Evolutionary conservation across 2,113 vertebrate genomes (phyloP), one percentile per base, ranked within the genome.

Genomic region (Gymnarchus niloticus): DNA sequence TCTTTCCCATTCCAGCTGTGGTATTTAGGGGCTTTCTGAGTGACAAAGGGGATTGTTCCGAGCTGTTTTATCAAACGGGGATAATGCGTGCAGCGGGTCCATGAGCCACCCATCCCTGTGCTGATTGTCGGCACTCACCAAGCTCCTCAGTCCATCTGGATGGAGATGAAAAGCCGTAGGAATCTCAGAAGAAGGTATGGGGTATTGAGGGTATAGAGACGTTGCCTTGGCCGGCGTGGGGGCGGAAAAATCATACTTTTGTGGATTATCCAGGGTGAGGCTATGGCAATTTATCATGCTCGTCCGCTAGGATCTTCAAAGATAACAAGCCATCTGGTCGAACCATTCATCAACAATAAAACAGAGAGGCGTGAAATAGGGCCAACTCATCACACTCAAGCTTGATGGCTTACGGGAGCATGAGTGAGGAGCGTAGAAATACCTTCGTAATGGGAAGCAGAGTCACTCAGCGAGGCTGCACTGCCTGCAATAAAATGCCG

Each of bases 271-370:
- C 93, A 92, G 91, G 92, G 91, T 92, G 91, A 92, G 95, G 95
- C 93, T 94, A 90, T 92, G 92, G 92, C 91, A 90, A 97, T 97
- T 97, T 92, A 96, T 96, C 96, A 97, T 95, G 94, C 96, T 95
- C 93, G 81, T 96, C 95, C 90, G 90, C 84, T 93, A 95, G 93
- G 94, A 91, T 95, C 95, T 97, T 98, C 96, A 98, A 97, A 97
- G 96, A 95, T 94, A 94, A 95, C 92, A 89, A 93, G 92, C 93
- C 96, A 97, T 97, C 97, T 98, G 97, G 94, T 96, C 92, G 91
- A 92, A 94, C 95, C 94, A 96, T 98, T 96, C 96, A 93, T 96
- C 96, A 96, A 92, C 93, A 94, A 93, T 96, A 96, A 96, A 97
- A 95, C 89, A 88, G 94, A 95, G 92, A 94, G 92, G 92, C 92